phyloP scores from a whole-genome alignment of 2,888 invertebrate genomes.

The Megalurothrips usitatus region DNA sequence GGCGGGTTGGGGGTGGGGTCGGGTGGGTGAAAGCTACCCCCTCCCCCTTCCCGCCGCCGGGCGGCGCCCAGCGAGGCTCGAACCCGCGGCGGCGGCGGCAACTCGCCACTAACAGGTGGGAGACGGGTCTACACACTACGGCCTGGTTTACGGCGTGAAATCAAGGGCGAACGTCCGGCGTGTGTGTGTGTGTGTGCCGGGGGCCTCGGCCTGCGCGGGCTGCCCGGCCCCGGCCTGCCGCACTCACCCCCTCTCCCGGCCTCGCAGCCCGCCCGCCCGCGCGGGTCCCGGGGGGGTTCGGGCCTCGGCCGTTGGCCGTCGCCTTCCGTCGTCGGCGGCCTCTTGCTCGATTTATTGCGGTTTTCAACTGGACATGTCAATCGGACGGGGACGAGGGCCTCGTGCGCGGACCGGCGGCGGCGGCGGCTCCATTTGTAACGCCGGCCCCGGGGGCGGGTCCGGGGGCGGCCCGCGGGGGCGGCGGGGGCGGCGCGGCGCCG shows the following conservation, averaged over 20 bases:
- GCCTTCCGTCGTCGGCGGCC: not conserved
- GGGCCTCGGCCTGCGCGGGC: not conserved
- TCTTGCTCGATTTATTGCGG: not conserved
- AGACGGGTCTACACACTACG: too few relatives aligned
- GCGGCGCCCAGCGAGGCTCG: too few relatives aligned
- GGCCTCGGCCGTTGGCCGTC: not conserved
- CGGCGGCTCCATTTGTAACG: conserved; percentile 8
- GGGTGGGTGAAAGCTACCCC: too few relatives aligned
- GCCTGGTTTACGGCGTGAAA: not conserved
- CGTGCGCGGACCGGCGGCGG: not conserved
- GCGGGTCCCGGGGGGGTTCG: not conserved
- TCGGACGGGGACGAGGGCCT: not conserved
- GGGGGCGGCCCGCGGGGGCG: not conserved
- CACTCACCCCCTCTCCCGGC: too few relatives aligned
- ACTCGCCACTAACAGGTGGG: too few relatives aligned
- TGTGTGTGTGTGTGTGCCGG: not conserved
- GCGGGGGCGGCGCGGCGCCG: not conserved
- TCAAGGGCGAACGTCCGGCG: not conserved
- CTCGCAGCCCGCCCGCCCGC: not conserved
- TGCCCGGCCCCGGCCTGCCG: too few relatives aligned
- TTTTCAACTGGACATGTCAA: not conserved
- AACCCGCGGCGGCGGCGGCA: too few relatives aligned
- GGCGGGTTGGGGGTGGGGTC: too few relatives aligned
- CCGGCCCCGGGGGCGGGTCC: not conserved
- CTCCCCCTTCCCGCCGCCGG: too few relatives aligned